Conservation (phyloP, 2,797 vertebrate species). For the Typhlichthys subterraneus region DNA sequence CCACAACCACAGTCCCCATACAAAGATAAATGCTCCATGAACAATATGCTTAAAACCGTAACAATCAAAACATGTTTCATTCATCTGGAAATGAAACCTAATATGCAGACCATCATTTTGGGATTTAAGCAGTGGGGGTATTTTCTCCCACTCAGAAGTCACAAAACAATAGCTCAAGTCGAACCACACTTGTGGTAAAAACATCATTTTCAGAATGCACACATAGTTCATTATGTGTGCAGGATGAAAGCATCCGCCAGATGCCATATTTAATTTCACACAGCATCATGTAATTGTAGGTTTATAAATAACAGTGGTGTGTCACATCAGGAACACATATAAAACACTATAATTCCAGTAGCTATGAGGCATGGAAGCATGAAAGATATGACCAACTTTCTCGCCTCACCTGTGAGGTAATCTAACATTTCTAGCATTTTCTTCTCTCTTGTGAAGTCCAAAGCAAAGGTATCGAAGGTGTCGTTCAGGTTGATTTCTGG, state of each 20-base stretch:
- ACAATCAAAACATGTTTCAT: constrained; percentile 54
- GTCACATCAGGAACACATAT: background rate
- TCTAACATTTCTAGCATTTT: constrained; percentile 96
- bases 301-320: background rate
- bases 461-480: constrained; percentile 94
- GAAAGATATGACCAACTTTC: background rate
- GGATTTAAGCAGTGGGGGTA: constrained; percentile 18
- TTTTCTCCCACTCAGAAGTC: constrained; percentile 19
- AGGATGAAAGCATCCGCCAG: constrained; percentile 13
- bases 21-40: constrained; percentile 42
- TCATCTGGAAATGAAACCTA: constrained; percentile 35
- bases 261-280: too few species aligned
- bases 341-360: background rate
- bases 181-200: constrained; percentile 16
- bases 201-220: constrained; percentile 6
- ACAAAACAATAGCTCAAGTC: constrained; percentile 23
- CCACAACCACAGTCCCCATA: constrained; percentile 38
- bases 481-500: constrained; percentile 98
- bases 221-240: constrained; percentile 6
- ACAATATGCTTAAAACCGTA: constrained; percentile 37
- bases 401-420: constrained; percentile 92
- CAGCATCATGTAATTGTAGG: constrained; percentile 8
- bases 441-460: constrained; percentile 97
- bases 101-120: constrained; percentile 21
- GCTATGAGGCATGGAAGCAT: background rate